Evolutionary conservation across 2,888 invertebrate genomes (phyloP).

Genomic region (Melanargia galathea): DNA sequence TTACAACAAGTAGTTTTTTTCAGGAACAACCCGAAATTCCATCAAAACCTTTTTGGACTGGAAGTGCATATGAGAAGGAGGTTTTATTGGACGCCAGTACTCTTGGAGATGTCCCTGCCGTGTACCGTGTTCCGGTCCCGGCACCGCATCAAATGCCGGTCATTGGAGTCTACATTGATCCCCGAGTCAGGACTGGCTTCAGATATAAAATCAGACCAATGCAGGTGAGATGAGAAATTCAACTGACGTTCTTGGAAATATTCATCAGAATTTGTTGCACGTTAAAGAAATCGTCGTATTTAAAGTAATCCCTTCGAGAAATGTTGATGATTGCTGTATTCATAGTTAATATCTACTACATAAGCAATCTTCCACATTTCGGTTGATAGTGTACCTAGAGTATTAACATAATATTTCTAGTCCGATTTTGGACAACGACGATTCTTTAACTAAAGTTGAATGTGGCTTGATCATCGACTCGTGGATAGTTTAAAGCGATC

Average conservation of each 20-base stretch:
- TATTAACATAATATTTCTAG: neutral
- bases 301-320: constrained; percentile 46
- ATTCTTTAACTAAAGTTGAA: constrained; percentile 59
- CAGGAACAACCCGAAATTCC: constrained; percentile 65
- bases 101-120: constrained; percentile 85
- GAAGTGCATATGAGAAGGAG: constrained; percentile 58
- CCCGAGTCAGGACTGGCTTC: constrained; percentile 87
- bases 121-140: constrained; percentile 83
- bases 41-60: constrained; percentile 61
- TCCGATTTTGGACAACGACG: constrained; percentile 35
- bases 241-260: constrained; percentile 41
- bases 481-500: constrained; percentile 51
- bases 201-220: constrained; percentile 87
- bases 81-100: constrained; percentile 81
- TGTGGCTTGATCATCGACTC: constrained; percentile 72
- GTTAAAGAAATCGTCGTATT: constrained; percentile 61
- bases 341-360: constrained; percentile 40
- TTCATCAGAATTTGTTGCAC: constrained; percentile 51
- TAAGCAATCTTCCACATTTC: constrained; percentile 74
- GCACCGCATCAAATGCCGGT: constrained; percentile 85
- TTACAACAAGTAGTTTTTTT: constrained; percentile 35
- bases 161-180: constrained; percentile 88
- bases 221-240: constrained; percentile 76
- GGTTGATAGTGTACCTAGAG: constrained; percentile 10
- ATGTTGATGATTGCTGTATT: constrained; percentile 70